phyloP scores from a whole-genome alignment of 1,140 invertebrate species.

The Micrasema longulum region DNA sequence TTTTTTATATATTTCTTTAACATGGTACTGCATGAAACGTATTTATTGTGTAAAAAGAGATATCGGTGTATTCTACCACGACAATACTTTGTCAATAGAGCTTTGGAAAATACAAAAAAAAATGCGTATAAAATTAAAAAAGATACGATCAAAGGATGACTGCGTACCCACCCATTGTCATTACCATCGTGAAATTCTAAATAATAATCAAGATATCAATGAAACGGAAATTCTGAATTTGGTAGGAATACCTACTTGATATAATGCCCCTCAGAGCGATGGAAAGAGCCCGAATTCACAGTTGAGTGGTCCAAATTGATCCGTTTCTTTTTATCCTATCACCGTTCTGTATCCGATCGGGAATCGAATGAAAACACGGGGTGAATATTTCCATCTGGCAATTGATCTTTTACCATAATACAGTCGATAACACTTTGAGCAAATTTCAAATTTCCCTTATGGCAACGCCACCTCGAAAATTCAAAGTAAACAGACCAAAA shows the following conservation, averaged over 20 bases:
- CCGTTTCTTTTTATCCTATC: background rate
- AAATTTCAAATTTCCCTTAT: conserved; percentile 20
- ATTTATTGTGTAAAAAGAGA: too few species aligned
- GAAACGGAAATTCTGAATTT: background rate
- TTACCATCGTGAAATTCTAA: background rate
- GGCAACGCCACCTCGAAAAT: background rate
- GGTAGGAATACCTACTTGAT: background rate
- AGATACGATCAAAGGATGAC: background rate
- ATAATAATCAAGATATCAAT: background rate
- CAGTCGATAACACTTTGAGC: background rate
- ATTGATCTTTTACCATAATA: conserved; percentile 27
- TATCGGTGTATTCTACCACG: background rate
- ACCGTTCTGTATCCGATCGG: conserved; percentile 14
- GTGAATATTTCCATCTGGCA: conserved; percentile 16
- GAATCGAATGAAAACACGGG: conserved; percentile 29
- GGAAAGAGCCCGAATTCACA: background rate
- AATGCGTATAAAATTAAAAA: background rate
- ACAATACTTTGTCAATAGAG: background rate
- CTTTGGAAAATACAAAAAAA: background rate
- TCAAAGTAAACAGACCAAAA: conserved; percentile 20
- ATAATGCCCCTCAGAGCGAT: background rate
- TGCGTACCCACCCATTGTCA: background rate
- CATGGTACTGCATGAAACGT: background rate
- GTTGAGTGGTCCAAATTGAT: conserved; percentile 1
- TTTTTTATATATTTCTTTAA: background rate